A percentile compares a stretch with the other conserved stretches of the same genome.
These are phyloP conservation scores for Chelonus formosanus DNA, from an alignment of 2,888 invertebrate species.

Conservation along the genomic window DNA sequence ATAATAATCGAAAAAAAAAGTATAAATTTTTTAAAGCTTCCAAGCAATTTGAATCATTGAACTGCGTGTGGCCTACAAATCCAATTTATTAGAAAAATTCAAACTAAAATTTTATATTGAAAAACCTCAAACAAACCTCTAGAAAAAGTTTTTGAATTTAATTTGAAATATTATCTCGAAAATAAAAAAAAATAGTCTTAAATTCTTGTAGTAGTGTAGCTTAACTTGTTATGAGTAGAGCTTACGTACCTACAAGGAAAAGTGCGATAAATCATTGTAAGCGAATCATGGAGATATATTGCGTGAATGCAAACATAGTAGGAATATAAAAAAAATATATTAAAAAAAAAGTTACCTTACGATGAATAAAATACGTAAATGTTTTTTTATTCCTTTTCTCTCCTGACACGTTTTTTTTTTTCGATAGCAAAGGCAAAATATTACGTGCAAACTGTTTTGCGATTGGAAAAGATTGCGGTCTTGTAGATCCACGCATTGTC, in stretches of 20 bases:
- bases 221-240: no score
- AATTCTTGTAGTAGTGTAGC: no score
- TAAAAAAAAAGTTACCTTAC: neutral
- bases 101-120: conserved; percentile 4
- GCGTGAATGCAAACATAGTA: conserved; percentile 18
- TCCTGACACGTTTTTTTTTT: neutral
- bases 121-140: neutral
- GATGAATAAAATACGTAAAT: neutral
- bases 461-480: conserved; percentile 33
- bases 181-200: no score
- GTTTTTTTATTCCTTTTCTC: conserved; percentile 11
- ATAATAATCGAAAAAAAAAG: neutral
- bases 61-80: neutral
- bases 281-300: conserved; percentile 31
- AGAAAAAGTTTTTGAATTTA: no score
- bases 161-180: no score
- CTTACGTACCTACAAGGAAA: neutral
- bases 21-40: neutral
- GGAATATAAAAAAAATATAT: neutral
- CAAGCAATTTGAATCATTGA: neutral
- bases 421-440: conserved; percentile 11
- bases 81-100: conserved; percentile 4
- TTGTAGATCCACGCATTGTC: conserved; percentile 25
- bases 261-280: conserved; percentile 24
- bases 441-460: conserved; percentile 16